A percentile compares a stretch with the other conserved stretches of the same genome.
Evolutionary conservation across 2,797 vertebrate genomes (phyloP).

Genomic region (Tokudaia tokunoshimensis): DNA sequence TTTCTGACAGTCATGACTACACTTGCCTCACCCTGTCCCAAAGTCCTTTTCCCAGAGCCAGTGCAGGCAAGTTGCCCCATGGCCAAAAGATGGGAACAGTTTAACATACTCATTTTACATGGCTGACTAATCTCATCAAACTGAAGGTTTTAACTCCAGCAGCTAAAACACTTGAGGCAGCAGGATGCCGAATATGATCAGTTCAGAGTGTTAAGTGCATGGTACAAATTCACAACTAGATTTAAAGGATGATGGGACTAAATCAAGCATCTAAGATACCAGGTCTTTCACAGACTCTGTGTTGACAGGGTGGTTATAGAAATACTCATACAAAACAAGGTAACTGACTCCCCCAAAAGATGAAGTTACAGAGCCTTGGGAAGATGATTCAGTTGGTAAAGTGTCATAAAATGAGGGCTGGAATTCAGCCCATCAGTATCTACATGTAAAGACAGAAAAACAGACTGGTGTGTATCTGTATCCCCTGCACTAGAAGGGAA

Average conservation of each 20-base stretch:
- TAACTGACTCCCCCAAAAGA: background rate
- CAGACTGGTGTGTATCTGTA: background rate
- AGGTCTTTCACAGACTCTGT: background rate
- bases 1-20: background rate
- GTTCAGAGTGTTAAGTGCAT: background rate
- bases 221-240: background rate
- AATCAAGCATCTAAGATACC: background rate
- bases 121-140: background rate
- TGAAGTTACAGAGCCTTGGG: background rate
- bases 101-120: background rate
- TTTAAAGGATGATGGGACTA: background rate
- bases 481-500: background rate
- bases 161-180: background rate
- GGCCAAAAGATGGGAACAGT: background rate
- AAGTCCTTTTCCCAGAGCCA: background rate
- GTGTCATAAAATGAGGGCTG: background rate
- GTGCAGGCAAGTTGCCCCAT: background rate
- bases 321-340: background rate
- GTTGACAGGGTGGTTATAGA: too few species aligned
- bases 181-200: background rate
- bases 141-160: background rate
- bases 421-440: too few species aligned
- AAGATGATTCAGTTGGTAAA: background rate
- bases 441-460: background rate
- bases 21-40: too few species aligned